These are phyloP conservation scores for Stomatorhinus walkeri DNA, from an alignment of 2,797 vertebrate species.

Conservation along the genomic window DNA sequence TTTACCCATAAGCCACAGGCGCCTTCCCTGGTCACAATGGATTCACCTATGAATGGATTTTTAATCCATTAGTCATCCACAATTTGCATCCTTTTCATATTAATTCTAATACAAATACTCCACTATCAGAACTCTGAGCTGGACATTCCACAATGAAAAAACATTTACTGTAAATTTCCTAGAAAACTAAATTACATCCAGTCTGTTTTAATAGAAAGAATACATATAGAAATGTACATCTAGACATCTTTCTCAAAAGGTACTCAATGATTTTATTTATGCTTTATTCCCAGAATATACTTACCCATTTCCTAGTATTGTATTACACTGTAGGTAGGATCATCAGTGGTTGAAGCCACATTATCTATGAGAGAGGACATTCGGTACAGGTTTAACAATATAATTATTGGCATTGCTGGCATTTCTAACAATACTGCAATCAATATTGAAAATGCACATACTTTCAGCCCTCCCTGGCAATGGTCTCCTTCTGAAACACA, in stretches of 20 bases:
- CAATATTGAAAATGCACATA: slow-evolving; percentile 39
- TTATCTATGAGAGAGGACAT: slow-evolving; percentile 44
- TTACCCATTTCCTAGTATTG: slow-evolving; percentile 40
- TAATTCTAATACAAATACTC: neutral
- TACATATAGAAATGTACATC: neutral
- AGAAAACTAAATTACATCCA: neutral
- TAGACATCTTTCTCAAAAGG: neutral
- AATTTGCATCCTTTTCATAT: neutral
- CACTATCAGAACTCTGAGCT: neutral
- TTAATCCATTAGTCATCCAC: neutral
- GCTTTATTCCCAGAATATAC: neutral
- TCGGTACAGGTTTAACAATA: neutral
- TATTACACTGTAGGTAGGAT: slow-evolving; percentile 54
- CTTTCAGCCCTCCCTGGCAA: slow-evolving; percentile 55
- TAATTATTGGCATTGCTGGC: neutral
- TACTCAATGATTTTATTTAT: neutral
- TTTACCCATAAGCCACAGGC: neutral
- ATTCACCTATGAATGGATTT: neutral
- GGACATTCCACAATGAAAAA: neutral
- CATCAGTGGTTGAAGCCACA: slow-evolving; percentile 43
- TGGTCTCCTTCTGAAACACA: slow-evolving; percentile 62
- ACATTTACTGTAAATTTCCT: neutral
- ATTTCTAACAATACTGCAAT: neutral
- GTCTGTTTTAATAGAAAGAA: neutral
- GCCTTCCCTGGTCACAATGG: neutral